Evolutionary conservation across 2,113 vertebrate genomes (phyloP).

Genomic region (Hystrix brachyura): DNA sequence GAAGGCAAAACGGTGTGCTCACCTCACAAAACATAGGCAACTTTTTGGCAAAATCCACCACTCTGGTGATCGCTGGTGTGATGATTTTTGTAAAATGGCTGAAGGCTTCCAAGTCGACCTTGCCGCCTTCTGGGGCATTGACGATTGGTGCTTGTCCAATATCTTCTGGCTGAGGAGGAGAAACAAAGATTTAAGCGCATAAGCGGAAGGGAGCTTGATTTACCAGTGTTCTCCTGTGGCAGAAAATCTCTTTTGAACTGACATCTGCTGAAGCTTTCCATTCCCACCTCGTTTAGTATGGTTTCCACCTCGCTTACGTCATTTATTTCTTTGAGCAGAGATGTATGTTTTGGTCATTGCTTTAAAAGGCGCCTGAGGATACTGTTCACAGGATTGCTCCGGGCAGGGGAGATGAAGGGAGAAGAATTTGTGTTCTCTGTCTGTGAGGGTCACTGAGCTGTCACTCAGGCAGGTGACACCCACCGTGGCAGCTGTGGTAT

Average conservation of each 20-base stretch:
- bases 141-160: conserved; percentile 97
- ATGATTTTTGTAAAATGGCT: conserved; percentile 99
- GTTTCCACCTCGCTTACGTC: neutral
- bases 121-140: conserved; percentile 95
- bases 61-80: conserved; percentile 99
- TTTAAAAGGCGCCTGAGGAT: neutral
- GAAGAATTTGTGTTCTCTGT: neutral
- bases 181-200: conserved; percentile 88
- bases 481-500: neutral
- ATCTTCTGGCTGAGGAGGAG: conserved; percentile 94
- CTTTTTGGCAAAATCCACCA: conserved; percentile 99
- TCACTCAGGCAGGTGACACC: neutral
- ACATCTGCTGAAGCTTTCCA: neutral
- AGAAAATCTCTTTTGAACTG: neutral
- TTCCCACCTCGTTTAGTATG: neutral
- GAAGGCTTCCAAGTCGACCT: conserved; percentile 99
- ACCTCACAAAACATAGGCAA: conserved; percentile 99
- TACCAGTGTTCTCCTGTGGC: fast-evolving
- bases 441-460: too few relatives aligned
- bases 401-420: neutral
- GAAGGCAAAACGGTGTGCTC: conserved; percentile 78
- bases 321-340: neutral
- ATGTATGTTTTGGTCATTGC: neutral
- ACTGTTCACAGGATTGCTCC: neutral
- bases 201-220: neutral